Conservation (phyloP, 2,113 vertebrate genomes). For the Pardalotus punctatus region DNA sequence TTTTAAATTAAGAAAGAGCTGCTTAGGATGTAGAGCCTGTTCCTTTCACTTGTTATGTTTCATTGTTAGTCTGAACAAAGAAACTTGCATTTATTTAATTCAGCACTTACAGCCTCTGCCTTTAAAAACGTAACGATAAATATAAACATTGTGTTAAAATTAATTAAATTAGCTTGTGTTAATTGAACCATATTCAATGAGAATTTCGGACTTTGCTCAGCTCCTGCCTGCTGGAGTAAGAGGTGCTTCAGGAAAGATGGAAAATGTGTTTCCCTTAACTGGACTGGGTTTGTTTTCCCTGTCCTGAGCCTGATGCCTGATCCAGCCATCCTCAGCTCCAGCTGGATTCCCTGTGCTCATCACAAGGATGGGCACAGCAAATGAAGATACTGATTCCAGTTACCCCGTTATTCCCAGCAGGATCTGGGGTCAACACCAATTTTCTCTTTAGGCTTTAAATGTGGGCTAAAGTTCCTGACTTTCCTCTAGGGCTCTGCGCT, state of each 20-base stretch:
- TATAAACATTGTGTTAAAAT: conserved; percentile 11
- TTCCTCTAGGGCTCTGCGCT: background rate
- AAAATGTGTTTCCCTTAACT: background rate
- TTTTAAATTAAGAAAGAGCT: conserved; percentile 34
- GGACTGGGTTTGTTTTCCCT: background rate
- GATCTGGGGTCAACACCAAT: background rate
- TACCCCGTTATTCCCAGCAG: background rate
- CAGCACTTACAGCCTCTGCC: background rate
- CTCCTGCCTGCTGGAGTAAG: background rate
- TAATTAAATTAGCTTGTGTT: background rate
- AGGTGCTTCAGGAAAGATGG: background rate
- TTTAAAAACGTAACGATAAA: background rate
- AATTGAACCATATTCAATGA: background rate
- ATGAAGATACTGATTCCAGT: background rate
- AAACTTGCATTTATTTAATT: conserved; percentile 5
- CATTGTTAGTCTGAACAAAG: background rate
- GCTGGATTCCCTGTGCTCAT: background rate
- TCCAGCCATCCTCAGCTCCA: background rate
- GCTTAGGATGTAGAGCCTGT: background rate
- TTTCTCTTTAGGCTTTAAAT: background rate
- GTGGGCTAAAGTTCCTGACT: background rate
- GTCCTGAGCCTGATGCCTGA: background rate
- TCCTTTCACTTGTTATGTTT: background rate
- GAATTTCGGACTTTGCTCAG: background rate
- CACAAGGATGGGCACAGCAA: background rate